A percentile compares a stretch with the other conserved stretches of the same genome.
Conservation (phyloP, 2,888 invertebrate species). For the Mycalesis mineus region DNA sequence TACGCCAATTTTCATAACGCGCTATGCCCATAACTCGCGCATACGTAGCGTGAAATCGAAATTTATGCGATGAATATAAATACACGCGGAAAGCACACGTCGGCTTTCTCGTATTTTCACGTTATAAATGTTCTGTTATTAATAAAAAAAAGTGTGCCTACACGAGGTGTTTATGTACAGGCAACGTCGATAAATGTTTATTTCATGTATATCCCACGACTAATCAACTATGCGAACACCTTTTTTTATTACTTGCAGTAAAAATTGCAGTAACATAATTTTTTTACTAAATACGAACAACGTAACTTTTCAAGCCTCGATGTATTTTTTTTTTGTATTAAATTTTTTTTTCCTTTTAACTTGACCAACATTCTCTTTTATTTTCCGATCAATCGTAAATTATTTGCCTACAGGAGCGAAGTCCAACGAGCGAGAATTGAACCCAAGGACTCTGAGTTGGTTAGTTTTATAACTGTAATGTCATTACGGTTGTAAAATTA, state of each 20-base stretch:
- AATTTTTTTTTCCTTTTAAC: too few species aligned
- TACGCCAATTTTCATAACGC: slow-evolving; percentile 30
- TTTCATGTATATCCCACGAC: neutral
- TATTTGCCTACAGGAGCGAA: too few species aligned
- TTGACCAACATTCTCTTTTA: too few species aligned
- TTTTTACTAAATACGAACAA: too few species aligned
- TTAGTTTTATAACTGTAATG: neutral
- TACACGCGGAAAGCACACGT: slow-evolving; percentile 30
- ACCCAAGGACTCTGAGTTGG: too few species aligned
- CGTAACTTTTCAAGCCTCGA: too few species aligned
- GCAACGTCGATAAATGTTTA: neutral
- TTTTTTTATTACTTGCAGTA: too few species aligned
- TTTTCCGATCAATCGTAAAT: too few species aligned
- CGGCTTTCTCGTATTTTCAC: slow-evolving; percentile 30
- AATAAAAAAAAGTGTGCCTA: slow-evolving; percentile 12
- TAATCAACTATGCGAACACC: neutral
- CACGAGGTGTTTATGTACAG: neutral
- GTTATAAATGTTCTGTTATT: slow-evolving; percentile 35
- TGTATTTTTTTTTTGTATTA: too few species aligned
- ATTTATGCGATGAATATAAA: slow-evolving; percentile 32
- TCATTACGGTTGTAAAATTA: neutral
- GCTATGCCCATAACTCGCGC: slow-evolving; percentile 30
- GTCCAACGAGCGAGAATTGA: too few species aligned
- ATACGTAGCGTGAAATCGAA: slow-evolving; percentile 32
- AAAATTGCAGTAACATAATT: too few species aligned